Conservation (phyloP, 1,140 invertebrate species). For the Drosophila subpulchrella region DNA sequence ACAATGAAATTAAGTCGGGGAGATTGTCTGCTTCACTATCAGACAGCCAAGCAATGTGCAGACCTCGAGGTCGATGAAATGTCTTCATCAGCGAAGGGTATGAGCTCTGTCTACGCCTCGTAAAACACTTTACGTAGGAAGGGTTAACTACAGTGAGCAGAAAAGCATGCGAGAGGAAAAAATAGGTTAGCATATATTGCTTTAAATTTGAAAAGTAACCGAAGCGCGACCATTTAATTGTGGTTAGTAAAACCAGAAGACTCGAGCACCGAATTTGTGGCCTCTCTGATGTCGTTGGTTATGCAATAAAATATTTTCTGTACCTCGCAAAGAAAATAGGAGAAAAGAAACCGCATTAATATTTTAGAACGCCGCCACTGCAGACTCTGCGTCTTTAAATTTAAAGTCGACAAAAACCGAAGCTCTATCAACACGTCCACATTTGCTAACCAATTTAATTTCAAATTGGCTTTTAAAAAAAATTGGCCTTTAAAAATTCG, state of each 20-base stretch:
- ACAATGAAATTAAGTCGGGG: conserved; percentile 2
- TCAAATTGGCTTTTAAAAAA: conserved; percentile 40
- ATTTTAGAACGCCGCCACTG: conserved; percentile 3
- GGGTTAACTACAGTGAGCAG: conserved; percentile 13
- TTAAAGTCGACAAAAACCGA: conserved; percentile 24
- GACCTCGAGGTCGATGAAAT: conserved; percentile 35
- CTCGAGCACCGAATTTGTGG: conserved; percentile 71
- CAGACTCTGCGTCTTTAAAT: conserved; percentile 24
- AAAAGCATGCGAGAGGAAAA: conserved; percentile 9
- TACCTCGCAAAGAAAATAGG: not conserved
- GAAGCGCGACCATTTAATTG: conserved; percentile 74
- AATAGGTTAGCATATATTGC: conserved; percentile 67
- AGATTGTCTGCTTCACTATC: conserved; percentile 42
- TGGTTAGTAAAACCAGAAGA: conserved; percentile 58
- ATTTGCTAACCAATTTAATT: conserved; percentile 45
- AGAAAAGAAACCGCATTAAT: conserved; percentile 62
- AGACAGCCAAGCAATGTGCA: conserved; percentile 2
- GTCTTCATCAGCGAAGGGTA: conserved; percentile 59
- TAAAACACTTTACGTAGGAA: not conserved
- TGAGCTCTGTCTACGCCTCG: not conserved
- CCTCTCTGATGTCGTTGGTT: conserved; percentile 69
- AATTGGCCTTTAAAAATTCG: no score
- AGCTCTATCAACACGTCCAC: conserved; percentile 21
- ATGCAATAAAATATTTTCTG: conserved; percentile 79
- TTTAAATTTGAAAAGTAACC: conserved; percentile 72